A percentile compares a stretch with the other conserved stretches of the same genome.
Conservation (phyloP, 1,140 invertebrate genomes). For the Cardiocondyla obscurior region DNA sequence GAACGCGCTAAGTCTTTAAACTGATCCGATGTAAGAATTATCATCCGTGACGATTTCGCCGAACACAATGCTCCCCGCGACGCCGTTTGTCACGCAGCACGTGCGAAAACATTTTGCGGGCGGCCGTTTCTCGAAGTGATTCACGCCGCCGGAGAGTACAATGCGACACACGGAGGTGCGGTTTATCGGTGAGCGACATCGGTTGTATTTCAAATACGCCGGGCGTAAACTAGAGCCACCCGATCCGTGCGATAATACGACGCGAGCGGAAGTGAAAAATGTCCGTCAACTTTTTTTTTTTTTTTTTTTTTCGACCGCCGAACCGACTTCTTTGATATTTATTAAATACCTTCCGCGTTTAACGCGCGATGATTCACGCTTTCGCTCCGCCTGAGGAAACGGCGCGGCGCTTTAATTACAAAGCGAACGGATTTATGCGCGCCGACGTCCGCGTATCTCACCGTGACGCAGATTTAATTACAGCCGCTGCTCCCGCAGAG, state of each 20-base stretch:
- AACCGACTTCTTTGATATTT: conserved; percentile 5
- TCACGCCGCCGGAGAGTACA: not conserved
- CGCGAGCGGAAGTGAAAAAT: not conserved
- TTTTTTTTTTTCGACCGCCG: not conserved
- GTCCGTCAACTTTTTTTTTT: too few relatives aligned
- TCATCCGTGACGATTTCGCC: conserved; percentile 27
- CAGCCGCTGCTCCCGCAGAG: conserved; percentile 45
- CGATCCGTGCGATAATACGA: not conserved
- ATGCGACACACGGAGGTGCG: not conserved
- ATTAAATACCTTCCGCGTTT: conserved; percentile 33
- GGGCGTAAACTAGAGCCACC: not conserved
- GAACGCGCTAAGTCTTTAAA: conserved; percentile 59
- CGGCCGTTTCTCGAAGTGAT: not conserved
- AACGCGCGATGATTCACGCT: conserved; percentile 64
- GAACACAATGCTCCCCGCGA: conserved; percentile 5
- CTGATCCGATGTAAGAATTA: conserved; percentile 57
- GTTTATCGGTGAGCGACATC: not conserved
- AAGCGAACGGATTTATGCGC: conserved; percentile 67
- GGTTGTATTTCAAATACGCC: not conserved
- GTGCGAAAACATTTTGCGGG: conserved; percentile 31
- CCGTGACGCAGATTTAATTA: conserved; percentile 65
- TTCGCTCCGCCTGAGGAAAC: conserved; percentile 51
- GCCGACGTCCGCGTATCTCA: conserved; percentile 55
- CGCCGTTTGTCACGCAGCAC: conserved; percentile 29
- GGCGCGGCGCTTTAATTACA: conserved; percentile 59